Evolutionary conservation across 2,113 vertebrate genomes (phyloP), one percentile per base, ranked within the genome.

Genomic region (Hemibagrus wyckioides): DNA sequence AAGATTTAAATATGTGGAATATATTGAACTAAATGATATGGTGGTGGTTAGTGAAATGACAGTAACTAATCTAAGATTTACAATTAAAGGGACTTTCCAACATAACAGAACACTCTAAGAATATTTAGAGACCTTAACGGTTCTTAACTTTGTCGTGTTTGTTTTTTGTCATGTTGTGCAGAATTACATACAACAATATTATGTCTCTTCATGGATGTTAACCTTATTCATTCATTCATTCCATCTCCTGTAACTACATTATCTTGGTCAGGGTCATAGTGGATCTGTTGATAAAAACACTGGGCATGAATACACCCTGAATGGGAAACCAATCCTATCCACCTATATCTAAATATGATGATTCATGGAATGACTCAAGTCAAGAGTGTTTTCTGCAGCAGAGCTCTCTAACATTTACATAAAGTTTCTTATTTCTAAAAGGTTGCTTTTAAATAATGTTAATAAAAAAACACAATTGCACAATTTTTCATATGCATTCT

Each of bases 1-100:
- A 80, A 39, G 52, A 54, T 80, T 57, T 80, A 80, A 76, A 76
- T 69, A 54, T 75, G 44, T 76, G 15, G 41, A 85, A 56, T 56
- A 57, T 36, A 76, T 73, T 5, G 21, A 71, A 41, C 39, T 77
- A 17, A 50, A n/a, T 77, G n/a, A 52, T 15, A 79, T 30, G 48
- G 48, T n/a, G 15, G 48, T 1, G 28, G 75, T 52, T 76, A 15
- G 25, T n/a, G 25, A 75, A 5, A 76, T 48, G 73, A 48, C 25
- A 28, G 69, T 76, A 44, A 41, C 25, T 14, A 41, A 48, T 48
- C 73, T 48, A 76, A 14, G 23, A 48, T 28, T 28, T 1, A 13
- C 19, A 21, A 73, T 73, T 39, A 73, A 23, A 73, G 39, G 39
- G 69, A 19, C 21, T 41, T 39, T 10, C n/a, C 19, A 6, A 69